Evolutionary conservation across 2,797 vertebrate genomes (phyloP).

Genomic region (Sciurus carolinensis): DNA sequence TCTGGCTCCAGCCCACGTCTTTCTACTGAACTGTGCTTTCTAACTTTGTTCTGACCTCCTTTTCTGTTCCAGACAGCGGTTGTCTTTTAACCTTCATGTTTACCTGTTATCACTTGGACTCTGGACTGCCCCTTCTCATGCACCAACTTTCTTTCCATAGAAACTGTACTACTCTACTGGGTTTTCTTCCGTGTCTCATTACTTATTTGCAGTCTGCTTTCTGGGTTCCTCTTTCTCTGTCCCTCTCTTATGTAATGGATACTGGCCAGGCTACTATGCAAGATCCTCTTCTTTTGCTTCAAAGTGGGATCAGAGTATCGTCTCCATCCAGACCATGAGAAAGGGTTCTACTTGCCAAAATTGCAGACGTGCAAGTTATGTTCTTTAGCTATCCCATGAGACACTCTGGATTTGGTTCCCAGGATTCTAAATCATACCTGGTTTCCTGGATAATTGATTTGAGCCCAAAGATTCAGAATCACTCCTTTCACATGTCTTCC

Average conservation of each 20-base stretch:
- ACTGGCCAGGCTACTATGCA: neutral
- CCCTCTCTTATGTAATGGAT: neutral
- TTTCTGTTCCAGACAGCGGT: neutral
- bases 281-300: neutral
- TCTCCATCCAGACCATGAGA: neutral
- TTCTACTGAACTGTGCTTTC: constrained; percentile 1
- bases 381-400: neutral
- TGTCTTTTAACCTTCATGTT: neutral
- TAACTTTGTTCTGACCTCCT: constrained; percentile 57
- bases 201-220: neutral
- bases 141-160: neutral
- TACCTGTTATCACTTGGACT: neutral
- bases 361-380: neutral
- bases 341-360: neutral
- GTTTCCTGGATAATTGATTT: neutral
- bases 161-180: neutral
- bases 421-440: neutral
- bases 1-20: constrained; percentile 74
- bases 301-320: neutral
- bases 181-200: neutral
- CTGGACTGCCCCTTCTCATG: neutral
- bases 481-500: neutral
- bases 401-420: neutral
- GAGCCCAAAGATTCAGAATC: neutral
- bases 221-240: neutral